Evolutionary conservation across 1,140 invertebrate genomes (phyloP).

Genomic region (Chlorops oryzae): DNA sequence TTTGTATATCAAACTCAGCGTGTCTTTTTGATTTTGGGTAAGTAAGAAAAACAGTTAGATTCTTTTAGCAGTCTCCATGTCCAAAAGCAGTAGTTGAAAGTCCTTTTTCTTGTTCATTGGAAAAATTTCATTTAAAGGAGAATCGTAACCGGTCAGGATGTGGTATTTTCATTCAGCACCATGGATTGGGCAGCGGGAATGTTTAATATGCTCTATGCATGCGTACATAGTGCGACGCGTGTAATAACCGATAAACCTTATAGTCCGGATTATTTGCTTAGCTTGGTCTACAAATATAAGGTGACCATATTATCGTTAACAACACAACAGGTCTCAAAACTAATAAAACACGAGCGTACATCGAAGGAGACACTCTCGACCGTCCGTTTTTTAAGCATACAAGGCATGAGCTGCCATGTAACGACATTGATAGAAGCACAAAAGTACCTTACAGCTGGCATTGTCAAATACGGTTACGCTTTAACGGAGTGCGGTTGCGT

Average conservation of each 20-base stretch:
- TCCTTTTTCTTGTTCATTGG: too few species aligned
- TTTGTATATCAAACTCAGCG: constrained; percentile 60
- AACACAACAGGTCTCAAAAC: constrained; percentile 31
- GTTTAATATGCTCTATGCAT: constrained; percentile 38
- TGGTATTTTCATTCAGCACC: constrained; percentile 40
- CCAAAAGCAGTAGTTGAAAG: too few species aligned
- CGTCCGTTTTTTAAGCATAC: constrained; percentile 35
- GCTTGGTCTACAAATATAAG: constrained; percentile 38
- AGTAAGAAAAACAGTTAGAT: too few species aligned
- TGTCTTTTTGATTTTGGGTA: constrained; percentile 43
- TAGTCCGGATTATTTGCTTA: constrained; percentile 35
- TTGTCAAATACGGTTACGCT: constrained; percentile 36
- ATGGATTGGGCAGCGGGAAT: constrained; percentile 41
- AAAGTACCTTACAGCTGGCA: constrained; percentile 29
- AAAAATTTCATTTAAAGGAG: too few species aligned
- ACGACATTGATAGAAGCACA: constrained; percentile 37
- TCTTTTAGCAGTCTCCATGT: too few species aligned
- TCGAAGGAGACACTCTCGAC: constrained; percentile 27
- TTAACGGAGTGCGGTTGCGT: constrained; percentile 38
- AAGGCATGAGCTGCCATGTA: constrained; percentile 36
- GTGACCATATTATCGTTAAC: constrained; percentile 34
- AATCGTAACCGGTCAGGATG: constrained; percentile 39
- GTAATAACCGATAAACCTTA: constrained; percentile 38
- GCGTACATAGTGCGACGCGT: constrained; percentile 34
- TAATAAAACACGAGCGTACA: constrained; percentile 31